A percentile compares a stretch with the other conserved stretches of the same genome.
These are phyloP conservation scores for Baccha elongata DNA, from an alignment of 2,888 invertebrate genomes.

Conservation along the genomic window DNA sequence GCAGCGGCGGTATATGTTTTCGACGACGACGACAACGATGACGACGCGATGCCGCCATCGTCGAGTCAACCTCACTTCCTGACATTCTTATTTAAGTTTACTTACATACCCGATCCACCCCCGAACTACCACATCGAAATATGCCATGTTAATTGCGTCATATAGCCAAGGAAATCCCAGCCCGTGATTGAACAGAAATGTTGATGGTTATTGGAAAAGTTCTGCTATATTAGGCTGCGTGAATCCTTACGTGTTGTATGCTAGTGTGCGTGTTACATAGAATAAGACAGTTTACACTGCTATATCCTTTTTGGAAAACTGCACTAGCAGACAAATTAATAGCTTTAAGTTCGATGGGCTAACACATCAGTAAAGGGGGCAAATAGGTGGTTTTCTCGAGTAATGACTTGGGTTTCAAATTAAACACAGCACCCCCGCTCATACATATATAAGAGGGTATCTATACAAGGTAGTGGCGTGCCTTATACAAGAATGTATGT, in stretches of 20 bases:
- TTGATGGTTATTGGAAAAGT: constrained; percentile 74
- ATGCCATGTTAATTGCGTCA: constrained; percentile 72
- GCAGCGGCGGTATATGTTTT: neutral
- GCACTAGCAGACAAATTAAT: constrained; percentile 72
- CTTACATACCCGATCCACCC: neutral
- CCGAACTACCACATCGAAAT: neutral
- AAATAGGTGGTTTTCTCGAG: constrained; percentile 35
- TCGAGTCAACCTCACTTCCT: constrained; percentile 26
- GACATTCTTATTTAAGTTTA: constrained; percentile 5
- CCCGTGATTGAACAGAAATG: constrained; percentile 73
- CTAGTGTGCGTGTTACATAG: constrained; percentile 34
- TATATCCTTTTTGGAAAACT: constrained; percentile 58
- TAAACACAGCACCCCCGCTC: constrained; percentile 49
- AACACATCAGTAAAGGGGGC: constrained; percentile 6
- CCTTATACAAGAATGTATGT: constrained; percentile 22
- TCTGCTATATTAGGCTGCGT: constrained; percentile 53
- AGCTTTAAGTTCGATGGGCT: constrained; percentile 65
- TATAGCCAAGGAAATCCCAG: constrained; percentile 70
- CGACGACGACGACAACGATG: too few species aligned
- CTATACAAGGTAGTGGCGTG: constrained; percentile 13
- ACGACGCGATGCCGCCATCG: neutral
- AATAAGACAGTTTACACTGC: constrained; percentile 16
- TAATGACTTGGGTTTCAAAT: constrained; percentile 73
- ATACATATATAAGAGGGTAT: neutral
- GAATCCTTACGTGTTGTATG: constrained; percentile 16